Conservation (phyloP, 2,113 vertebrate genomes). For the Haliaeetus leucogaster region DNA sequence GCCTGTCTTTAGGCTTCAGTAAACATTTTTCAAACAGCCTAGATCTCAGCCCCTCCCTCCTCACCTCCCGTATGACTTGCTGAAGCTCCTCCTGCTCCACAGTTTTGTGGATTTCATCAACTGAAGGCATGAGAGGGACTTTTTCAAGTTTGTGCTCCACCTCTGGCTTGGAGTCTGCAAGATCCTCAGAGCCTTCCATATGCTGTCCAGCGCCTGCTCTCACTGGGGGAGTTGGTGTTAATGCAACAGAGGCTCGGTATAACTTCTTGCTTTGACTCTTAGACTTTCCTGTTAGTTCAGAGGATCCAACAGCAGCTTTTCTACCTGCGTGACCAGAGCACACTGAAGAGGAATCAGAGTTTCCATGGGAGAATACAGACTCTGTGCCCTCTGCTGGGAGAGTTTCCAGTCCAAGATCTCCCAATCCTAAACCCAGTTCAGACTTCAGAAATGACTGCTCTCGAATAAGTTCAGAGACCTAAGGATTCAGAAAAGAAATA, state of each 20-base stretch:
- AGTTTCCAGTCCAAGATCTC: conserved; percentile 71
- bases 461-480: conserved; percentile 90
- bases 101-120: conserved; percentile 63
- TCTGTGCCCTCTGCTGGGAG: conserved; percentile 73
- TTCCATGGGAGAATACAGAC: conserved; percentile 72
- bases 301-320: conserved; percentile 48
- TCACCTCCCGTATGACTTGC: conserved; percentile 90
- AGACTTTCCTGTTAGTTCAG: conserved; percentile 40
- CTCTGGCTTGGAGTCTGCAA: conserved; percentile 14
- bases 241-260: conserved; percentile 84
- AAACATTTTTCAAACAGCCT: neutral
- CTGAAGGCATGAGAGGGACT: neutral
- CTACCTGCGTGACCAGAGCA: conserved; percentile 75
- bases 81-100: conserved; percentile 81
- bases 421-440: conserved; percentile 80
- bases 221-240: conserved; percentile 81
- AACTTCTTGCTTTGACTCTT: conserved; percentile 70
- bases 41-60: neutral
- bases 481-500: conserved; percentile 37
- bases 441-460: conserved; percentile 91
- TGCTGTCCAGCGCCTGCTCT: conserved; percentile 70
- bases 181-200: conserved; percentile 60
- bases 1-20: neutral
- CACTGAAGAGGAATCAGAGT: conserved; percentile 80
- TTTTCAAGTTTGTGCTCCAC: conserved; percentile 55